Conservation (phyloP, 2,797 vertebrate genomes). For the Micromesistius poutassou region DNA sequence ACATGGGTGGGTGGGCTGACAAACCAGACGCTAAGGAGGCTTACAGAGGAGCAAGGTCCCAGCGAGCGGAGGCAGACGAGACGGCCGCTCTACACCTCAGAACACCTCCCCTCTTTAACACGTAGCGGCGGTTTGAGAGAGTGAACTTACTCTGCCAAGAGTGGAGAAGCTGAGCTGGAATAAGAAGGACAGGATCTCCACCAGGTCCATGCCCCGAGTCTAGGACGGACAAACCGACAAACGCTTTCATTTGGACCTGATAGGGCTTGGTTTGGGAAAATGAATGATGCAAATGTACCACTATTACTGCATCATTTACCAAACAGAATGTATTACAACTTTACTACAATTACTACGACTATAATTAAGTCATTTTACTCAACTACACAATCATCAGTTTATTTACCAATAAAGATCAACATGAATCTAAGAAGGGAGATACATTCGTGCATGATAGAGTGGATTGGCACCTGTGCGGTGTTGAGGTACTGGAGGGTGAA, state of each 20-base stretch:
- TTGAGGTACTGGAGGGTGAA: constrained; percentile 92
- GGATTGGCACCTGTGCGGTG: constrained; percentile 71
- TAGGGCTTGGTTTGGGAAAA: background rate
- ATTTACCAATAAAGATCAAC: background rate
- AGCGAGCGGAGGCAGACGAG: background rate
- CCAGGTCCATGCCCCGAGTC: constrained; percentile 90
- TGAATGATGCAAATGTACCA: background rate
- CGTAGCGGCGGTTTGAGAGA: background rate
- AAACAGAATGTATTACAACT: background rate
- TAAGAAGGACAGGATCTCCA: constrained; percentile 91
- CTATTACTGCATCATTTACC: background rate
- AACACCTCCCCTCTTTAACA: background rate
- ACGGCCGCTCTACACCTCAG: background rate
- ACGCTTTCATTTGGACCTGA: background rate
- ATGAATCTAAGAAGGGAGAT: background rate
- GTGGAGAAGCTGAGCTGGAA: constrained; percentile 95
- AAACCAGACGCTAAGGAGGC: background rate
- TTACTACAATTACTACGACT: background rate
- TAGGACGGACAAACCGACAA: constrained; percentile 42
- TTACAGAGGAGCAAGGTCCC: no score
- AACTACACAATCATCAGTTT: background rate
- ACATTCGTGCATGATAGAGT: background rate
- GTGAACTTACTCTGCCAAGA: constrained; percentile 82
- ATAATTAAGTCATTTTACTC: background rate
- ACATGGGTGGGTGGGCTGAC: background rate